Base-by-base conservation (phyloP, 1,140 invertebrate genomes). In the Hypothenemus hampei region DNA sequence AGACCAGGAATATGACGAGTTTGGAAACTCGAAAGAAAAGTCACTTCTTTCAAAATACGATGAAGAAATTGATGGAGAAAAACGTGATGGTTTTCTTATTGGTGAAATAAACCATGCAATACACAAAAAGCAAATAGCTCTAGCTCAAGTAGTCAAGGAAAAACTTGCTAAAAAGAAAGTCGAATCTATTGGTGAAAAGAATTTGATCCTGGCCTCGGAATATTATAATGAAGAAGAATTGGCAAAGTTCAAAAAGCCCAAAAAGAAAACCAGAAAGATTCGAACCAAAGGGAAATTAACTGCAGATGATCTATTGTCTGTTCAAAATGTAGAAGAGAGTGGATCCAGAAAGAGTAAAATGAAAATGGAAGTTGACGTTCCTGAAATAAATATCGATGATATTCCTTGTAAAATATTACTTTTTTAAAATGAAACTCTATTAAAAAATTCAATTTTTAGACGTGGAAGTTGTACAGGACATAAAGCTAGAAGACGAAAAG, bases 41-140 rank as follows among this genome's bases (percentile, higher is more conserved):
- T 67, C 79, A 65, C 68, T 95, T 15, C 77, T 99, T 5, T 75
- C 83, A 53, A 97, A 99, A 76, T 99, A 99, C 73, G 93, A 98
- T 73, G 94, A 97, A 68, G 93, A 97, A 73, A 87, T 98, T 35
- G 83, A 89, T 37, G 91, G 91, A 2, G 74, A 75, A 41, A 86
- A 88, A 64, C 82, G 80, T 48, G 80, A 85, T 36, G 86, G 81
- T 36, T 98, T 98, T 76, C 71, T 80, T 29, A 79, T 97, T 57
- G 92, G 92, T 43, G n/a, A n/a, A n/a, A 75, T 78, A 53, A 72
- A 77, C 41, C 73, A 73, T 57, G 65, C 66, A 24, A 20, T 72
- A 3, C 75, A 75, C 44, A 54, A 72, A 16, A 77, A 76, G 60
- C 69, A 75, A 35, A 71, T 70, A 15, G 72, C 71, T 18, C 72